Base-by-base conservation (phyloP, 1,140 invertebrate species). In the Trissolcus basalis region DNA sequence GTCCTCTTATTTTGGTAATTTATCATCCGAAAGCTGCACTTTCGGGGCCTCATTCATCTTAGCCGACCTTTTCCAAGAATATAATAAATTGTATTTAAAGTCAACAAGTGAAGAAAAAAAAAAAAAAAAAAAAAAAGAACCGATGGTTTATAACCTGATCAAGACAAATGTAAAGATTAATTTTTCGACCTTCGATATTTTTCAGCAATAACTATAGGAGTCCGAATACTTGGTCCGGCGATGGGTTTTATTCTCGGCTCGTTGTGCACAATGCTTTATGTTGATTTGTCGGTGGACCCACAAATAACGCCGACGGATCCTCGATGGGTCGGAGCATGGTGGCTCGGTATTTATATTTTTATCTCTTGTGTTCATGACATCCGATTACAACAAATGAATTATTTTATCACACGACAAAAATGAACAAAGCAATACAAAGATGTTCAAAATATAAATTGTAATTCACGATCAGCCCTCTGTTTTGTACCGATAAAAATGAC, bases 251-350 rank as follows among this genome's bases (percentile, higher is more conserved):
- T 97, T 12, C 90, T 98, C 10, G 96, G 96, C n/a, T 96, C 96
- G 0, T 86, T 97, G 9, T 97, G 96, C 85, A 97, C 96, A 0
- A 92, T 93, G 73, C 89, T 97, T 50, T 96, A 96, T 82, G 95
- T 95, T 14, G 92, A 97, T 86, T 91, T 96, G 3, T 90, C 92
- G 0, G 86, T 89, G 4, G 91, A 94, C 83, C 93, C 94, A 5
- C 92, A 92, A 72, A 94, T 95, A 69, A 92, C 92, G 60, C 93
- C 94, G 35, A 92, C 90, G n/a, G 94, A 97, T 89, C 95, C 95
- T 0, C 91, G 94, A 85, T 97, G 96, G 96, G 93, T 97, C 15
- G 95, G 96, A 14, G 96, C 95, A 43, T 97, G 96, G 96, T 97
- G 95, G 95, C 88, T 97, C 32, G 94, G 94, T 92, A 88, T 91